Evolutionary conservation across 2,797 vertebrate genomes (phyloP), one percentile per base, ranked within the genome.

Genomic region (Trachurus trachurus): DNA sequence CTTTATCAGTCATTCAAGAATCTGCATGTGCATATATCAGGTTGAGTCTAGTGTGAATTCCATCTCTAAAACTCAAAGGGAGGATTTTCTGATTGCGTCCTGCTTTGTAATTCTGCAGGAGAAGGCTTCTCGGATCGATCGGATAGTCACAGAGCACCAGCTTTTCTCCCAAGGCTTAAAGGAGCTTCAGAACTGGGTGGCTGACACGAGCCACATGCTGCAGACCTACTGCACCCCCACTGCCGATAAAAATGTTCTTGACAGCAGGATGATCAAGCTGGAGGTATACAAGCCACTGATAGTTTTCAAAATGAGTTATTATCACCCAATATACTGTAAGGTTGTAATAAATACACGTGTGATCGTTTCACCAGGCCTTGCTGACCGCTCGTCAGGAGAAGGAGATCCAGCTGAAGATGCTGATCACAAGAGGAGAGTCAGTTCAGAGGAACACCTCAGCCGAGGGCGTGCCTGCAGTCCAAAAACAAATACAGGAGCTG

Each of bases 321-420:
- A 5, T 29, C 2, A 11, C 9, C 17, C 1, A 37, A 17, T 7
- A 11, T 1, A n/a, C n/a, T n/a, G n/a, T n/a, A 50, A 6, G 37
- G 3, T 26, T 59, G n/a, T 62, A 22, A 67, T 64, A 13, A 65
- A 63, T 69, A 19, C 29, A 26, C 56, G 34, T 78, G 22, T 89
- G 39, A 45, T 71, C 75, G 13, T 52, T 66, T 52, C 66, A 6
- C 40, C 80, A 94, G 93, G 93, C 93, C 19, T 90, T 99, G 59
- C 84, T 99, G 67, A 94, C 96, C 0, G 95, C 97, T 57, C 97
- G 97, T 59, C 98, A 99, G 84, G 98, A 99, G 87, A 99, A 97
- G 81, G 98, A 99, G 96, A 98, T 99, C 63, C 97, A 98, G 90
- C 94, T 99, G 89, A 99, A 98, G 93, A 98, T 99, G 96, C 74